Evolutionary conservation across 1,140 invertebrate genomes (phyloP).

Genomic region (Eriocheir sinensis): DNA sequence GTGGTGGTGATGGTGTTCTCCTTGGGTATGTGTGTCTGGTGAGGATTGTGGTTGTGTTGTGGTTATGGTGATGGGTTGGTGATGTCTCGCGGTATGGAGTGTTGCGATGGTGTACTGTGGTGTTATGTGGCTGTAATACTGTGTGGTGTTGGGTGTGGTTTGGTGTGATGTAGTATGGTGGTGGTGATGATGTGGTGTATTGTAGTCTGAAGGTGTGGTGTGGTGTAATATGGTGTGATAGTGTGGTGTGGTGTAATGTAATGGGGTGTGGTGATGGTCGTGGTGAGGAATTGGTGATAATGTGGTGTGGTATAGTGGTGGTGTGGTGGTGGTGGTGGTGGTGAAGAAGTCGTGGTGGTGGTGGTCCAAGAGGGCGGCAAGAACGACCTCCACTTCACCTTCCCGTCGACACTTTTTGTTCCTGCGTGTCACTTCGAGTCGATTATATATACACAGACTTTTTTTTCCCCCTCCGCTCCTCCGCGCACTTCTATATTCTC

Average conservation of each 20-base stretch:
- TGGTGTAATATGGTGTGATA: no score
- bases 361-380: background rate
- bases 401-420: background rate
- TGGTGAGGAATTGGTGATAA: no score
- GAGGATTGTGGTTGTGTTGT: no score
- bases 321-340: background rate
- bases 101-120: background rate
- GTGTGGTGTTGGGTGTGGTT: background rate
- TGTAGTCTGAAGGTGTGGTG: no score
- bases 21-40: no score
- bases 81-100: no score
- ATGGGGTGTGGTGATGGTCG: background rate
- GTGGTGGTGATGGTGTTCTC: no score
- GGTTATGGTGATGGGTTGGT: no score
- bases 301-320: no score
- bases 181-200: background rate
- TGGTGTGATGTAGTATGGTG: background rate
- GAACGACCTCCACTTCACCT: background rate
- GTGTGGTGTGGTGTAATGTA: no score
- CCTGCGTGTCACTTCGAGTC: background rate
- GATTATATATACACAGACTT: background rate
- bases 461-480: background rate
- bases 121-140: background rate
- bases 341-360: no score
- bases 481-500: conserved; percentile 19